phyloP scores from a whole-genome alignment of 2,797 vertebrate genomes.

The Heteromormyrus szaboi region DNA sequence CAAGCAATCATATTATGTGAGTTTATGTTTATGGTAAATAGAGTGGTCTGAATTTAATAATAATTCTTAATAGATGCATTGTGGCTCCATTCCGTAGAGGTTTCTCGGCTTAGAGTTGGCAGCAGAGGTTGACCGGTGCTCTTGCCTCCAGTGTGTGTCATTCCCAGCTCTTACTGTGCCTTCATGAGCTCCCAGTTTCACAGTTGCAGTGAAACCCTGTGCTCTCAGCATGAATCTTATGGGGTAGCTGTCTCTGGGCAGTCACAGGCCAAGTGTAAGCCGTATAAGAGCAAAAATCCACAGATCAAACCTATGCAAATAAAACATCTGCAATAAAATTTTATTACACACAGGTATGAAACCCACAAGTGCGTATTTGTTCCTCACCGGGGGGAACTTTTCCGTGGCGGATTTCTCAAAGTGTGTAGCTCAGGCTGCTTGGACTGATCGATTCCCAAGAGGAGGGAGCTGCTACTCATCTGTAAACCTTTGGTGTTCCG shows the following conservation, averaged over 20 bases:
- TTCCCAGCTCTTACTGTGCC: background rate
- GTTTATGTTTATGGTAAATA: conserved; percentile 3
- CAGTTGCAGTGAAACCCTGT: background rate
- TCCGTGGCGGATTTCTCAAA: background rate
- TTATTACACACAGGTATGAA: background rate
- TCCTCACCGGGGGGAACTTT: background rate
- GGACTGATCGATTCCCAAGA: background rate
- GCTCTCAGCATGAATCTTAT: background rate
- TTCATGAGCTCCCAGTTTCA: background rate
- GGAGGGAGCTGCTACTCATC: background rate
- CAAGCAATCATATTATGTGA: background rate
- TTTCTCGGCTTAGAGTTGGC: conserved; percentile 46
- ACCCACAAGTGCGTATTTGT: background rate
- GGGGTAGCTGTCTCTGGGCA: background rate
- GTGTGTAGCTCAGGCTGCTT: background rate
- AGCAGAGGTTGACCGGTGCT: conserved; percentile 39
- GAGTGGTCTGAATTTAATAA: conserved; percentile 12
- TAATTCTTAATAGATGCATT: conserved; percentile 53
- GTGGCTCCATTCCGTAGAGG: conserved; percentile 44
- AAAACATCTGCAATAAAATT: background rate
- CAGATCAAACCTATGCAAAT: background rate
- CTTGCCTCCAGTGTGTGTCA: conserved; percentile 31
- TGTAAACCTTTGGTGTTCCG: background rate
- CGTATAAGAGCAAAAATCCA: background rate
- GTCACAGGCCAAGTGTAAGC: background rate